A percentile compares a stretch with the other conserved stretches of the same genome.
Conservation (phyloP, 2,113 vertebrate genomes). For the Lophura nycthemera region DNA sequence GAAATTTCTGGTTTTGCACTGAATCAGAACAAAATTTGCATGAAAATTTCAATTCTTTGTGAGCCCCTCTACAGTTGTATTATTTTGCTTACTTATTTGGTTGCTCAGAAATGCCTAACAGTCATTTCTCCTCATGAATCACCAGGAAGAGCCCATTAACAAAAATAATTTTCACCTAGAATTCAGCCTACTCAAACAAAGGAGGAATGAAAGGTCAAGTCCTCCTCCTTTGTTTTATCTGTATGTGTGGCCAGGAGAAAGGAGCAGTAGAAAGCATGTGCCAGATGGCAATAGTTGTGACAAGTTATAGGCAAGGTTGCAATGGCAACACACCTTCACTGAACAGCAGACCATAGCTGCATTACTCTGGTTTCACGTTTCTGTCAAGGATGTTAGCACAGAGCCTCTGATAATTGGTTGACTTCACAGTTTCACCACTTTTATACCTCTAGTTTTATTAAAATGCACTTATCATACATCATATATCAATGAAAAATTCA, state of each 20-base stretch:
- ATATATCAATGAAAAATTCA: constrained; percentile 84
- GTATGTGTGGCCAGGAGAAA: neutral
- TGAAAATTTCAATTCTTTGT: neutral
- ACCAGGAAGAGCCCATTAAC: neutral
- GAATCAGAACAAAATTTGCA: neutral
- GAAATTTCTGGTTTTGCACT: neutral
- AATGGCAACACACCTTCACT: neutral
- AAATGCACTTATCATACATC: constrained; percentile 80
- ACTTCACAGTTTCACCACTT: constrained; percentile 73
- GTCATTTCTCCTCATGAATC: neutral
- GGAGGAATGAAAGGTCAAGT: neutral
- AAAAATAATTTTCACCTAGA: neutral
- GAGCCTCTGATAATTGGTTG: constrained; percentile 71
- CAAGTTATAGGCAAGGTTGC: neutral
- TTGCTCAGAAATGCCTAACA: neutral
- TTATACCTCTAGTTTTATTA: constrained; percentile 79
- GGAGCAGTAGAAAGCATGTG: neutral
- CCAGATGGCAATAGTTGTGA: neutral
- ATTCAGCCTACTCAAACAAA: neutral
- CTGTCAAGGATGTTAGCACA: constrained; percentile 48
- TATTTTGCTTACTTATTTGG: neutral
- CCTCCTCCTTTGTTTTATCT: neutral
- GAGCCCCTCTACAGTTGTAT: neutral
- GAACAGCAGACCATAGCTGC: neutral
- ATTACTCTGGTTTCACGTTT: constrained; percentile 33